These are phyloP conservation scores for Drosophila formosana DNA, from an alignment of 2,888 invertebrate species.

Conservation along the genomic window DNA sequence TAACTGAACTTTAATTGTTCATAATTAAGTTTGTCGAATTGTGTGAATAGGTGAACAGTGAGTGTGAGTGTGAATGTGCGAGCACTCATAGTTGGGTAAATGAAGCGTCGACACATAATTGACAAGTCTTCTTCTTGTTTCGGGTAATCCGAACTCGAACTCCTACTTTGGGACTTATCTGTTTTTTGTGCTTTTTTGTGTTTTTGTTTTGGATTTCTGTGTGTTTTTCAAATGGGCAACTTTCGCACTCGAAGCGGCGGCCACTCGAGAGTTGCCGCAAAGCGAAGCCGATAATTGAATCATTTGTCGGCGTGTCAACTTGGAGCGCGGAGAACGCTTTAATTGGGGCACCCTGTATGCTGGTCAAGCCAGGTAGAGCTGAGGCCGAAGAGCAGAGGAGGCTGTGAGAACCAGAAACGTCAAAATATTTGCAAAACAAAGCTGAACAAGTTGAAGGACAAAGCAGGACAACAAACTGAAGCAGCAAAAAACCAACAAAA, in stretches of 20 bases:
- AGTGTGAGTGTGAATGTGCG: constrained; percentile 20
- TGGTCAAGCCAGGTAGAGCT: constrained; percentile 13
- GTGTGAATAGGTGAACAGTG: constrained; percentile 11
- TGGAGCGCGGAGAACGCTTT: constrained; percentile 37
- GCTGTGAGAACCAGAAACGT: constrained; percentile 69
- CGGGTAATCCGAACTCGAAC: constrained; percentile 50
- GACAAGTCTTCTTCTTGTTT: constrained; percentile 52
- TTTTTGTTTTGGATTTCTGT: no score
- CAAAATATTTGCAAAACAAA: constrained; percentile 81
- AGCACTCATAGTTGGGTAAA: constrained; percentile 67
- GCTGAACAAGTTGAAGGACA: constrained; percentile 71
- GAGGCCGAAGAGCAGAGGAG: background rate
- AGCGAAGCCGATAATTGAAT: constrained; percentile 75
- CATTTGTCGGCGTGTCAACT: constrained; percentile 69
- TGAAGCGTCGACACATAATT: constrained; percentile 73
- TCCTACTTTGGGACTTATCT: constrained; percentile 28
- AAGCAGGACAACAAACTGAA: constrained; percentile 58
- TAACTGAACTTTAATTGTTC: constrained; percentile 77
- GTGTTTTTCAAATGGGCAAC: constrained; percentile 51
- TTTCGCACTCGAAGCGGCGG: constrained; percentile 65
- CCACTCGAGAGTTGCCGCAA: constrained; percentile 47
- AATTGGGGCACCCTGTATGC: constrained; percentile 33
- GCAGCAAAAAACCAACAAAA: constrained; percentile 27
- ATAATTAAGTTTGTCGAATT: constrained; percentile 75
- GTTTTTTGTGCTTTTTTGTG: constrained; percentile 6